phyloP scores from a whole-genome alignment of 2,797 vertebrate species.

The Cyclura pinguis region DNA sequence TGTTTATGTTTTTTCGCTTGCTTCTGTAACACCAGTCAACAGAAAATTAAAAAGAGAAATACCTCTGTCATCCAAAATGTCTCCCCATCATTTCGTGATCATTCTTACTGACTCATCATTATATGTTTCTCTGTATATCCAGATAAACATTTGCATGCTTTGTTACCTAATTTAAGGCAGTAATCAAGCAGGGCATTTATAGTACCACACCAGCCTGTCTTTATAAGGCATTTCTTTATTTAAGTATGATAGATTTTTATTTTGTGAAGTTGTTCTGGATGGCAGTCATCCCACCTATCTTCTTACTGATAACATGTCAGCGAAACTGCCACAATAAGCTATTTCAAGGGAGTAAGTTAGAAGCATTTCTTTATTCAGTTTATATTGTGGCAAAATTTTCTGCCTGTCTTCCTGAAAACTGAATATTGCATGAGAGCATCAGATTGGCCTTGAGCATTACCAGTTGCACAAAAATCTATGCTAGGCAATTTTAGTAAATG shows the following conservation, averaged over 20 bases:
- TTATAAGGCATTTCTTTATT: neutral
- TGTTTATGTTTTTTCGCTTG: neutral
- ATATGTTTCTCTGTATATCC: neutral
- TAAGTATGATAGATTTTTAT: neutral
- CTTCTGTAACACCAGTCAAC: constrained; percentile 22
- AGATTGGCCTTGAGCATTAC: neutral
- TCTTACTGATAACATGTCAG: constrained; percentile 5
- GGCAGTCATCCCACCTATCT: constrained; percentile 26
- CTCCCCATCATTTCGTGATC: neutral
- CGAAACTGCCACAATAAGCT: constrained; percentile 1
- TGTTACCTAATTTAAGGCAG: neutral
- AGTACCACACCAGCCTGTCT: neutral
- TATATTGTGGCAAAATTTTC: neutral
- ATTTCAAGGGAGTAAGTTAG: neutral
- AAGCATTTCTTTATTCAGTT: neutral
- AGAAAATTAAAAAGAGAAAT: constrained; percentile 37
- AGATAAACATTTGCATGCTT: neutral
- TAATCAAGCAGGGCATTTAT: neutral
- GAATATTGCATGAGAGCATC: neutral
- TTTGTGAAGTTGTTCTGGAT: neutral
- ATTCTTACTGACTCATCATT: neutral
- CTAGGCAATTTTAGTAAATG: neutral
- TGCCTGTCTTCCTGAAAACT: neutral
- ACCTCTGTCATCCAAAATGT: neutral
- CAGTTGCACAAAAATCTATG: neutral